Evolutionary conservation across 2,113 vertebrate genomes (phyloP).

Genomic region (Grammomys surdaster): DNA sequence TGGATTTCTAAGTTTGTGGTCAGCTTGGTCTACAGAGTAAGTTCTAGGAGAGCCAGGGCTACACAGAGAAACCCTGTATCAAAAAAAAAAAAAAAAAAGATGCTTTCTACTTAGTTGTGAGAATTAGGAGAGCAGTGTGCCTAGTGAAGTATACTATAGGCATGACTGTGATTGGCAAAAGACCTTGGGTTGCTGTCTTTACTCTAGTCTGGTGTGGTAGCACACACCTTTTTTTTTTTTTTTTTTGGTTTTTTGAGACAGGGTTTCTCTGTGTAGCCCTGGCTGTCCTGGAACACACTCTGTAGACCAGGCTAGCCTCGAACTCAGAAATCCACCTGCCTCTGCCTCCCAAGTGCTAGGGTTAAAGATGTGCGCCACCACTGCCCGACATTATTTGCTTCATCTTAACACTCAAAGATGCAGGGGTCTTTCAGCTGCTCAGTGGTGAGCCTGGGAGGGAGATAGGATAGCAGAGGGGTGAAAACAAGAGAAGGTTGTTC

Average conservation of each 20-base stretch:
- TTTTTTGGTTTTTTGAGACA: too few relatives aligned
- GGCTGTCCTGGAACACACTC: too few relatives aligned
- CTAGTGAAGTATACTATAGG: not conserved
- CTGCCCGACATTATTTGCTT: not conserved
- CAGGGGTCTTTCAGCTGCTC: rapidly evolving
- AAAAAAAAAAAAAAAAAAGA: not conserved
- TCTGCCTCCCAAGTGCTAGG: too few relatives aligned
- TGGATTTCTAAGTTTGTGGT: not conserved
- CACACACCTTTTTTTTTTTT: not conserved
- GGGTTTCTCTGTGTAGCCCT: too few relatives aligned
- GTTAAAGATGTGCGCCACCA: too few relatives aligned
- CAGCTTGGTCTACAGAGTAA: not conserved
- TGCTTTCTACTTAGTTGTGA: not conserved
- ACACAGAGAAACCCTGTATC: not conserved
- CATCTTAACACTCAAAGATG: not conserved
- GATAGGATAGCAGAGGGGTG: rapidly evolving
- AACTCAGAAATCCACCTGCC: too few relatives aligned
- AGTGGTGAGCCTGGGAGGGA: not conserved
- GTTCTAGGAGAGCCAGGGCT: not conserved
- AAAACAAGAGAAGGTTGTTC: not conserved
- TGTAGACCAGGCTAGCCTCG: too few relatives aligned
- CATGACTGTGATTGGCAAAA: not conserved
- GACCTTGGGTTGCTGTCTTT: not conserved
- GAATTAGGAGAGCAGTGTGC: not conserved
- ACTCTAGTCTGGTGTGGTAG: not conserved